Evolutionary conservation across 2,888 invertebrate genomes (phyloP).

Genomic region (Lasioglossum calceatum): DNA sequence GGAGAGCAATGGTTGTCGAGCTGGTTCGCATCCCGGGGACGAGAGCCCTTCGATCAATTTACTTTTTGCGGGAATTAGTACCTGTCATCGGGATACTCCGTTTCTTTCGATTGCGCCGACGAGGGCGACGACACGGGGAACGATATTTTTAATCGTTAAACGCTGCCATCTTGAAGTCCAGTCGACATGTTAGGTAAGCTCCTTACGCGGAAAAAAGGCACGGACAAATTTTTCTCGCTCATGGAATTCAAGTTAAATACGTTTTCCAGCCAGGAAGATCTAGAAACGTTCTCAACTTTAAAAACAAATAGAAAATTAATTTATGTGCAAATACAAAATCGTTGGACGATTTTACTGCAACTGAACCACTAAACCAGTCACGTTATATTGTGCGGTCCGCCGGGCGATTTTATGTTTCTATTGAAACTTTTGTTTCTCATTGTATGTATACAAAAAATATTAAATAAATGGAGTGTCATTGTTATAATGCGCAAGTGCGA

Average conservation of each 20-base stretch:
- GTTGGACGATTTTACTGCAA: neutral
- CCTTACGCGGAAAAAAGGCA: neutral
- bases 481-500: too few relatives aligned
- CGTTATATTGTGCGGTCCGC: too few relatives aligned
- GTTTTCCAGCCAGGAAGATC: neutral
- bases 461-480: too few relatives aligned
- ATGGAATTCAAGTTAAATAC: neutral
- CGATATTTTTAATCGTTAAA: slow-evolving; percentile 39
- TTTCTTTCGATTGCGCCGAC: slow-evolving; percentile 12
- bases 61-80: slow-evolving; percentile 48
- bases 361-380: too few relatives aligned
- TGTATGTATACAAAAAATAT: too few relatives aligned
- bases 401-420: too few relatives aligned
- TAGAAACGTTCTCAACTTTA: neutral
- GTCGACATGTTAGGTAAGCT: slow-evolving; percentile 6
- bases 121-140: neutral
- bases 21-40: neutral
- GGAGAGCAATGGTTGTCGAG: slow-evolving; percentile 24
- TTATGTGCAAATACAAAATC: neutral
- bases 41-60: slow-evolving; percentile 39
- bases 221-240: neutral
- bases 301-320: neutral
- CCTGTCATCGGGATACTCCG: slow-evolving; percentile 16
- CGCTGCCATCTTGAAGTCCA: neutral
- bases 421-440: too few relatives aligned